Conservation (phyloP, 2,113 vertebrate species). For the Hemibagrus wyckioides region DNA sequence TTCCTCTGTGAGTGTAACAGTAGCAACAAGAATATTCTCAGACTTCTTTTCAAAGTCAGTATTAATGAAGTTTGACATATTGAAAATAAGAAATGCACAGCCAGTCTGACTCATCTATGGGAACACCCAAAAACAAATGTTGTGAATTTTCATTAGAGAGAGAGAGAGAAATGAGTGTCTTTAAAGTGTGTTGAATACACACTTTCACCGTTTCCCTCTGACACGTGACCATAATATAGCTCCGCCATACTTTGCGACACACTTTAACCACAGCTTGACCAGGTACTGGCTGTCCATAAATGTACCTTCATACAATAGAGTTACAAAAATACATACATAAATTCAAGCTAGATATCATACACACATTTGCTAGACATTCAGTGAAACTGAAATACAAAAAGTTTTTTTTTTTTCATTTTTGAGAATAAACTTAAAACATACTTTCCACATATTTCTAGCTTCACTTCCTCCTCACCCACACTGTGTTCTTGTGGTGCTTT, state of each 20-base stretch:
- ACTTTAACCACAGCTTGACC: conserved; percentile 49
- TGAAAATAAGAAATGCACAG: background rate
- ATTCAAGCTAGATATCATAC: background rate
- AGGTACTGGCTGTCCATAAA: conserved; percentile 68
- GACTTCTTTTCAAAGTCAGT: background rate
- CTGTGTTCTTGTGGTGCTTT: conserved; percentile 42
- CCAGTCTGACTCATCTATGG: conserved; percentile 7
- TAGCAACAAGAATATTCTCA: background rate
- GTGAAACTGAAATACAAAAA: background rate
- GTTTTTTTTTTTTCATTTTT: background rate
- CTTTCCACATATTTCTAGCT: conserved; percentile 63
- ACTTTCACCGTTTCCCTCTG: background rate
- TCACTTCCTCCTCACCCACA: conserved; percentile 49
- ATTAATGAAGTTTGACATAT: conserved; percentile 52
- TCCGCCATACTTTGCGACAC: background rate
- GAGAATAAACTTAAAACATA: conserved; percentile 49
- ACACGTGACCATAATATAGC: background rate
- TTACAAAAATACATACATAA: background rate
- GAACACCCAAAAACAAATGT: background rate
- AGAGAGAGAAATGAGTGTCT: background rate
- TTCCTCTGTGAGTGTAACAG: conserved; percentile 57
- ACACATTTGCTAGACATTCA: background rate
- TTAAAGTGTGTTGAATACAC: background rate
- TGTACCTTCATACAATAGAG: conserved; percentile 61
- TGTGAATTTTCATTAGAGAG: background rate